Conservation (phyloP, 1,140 invertebrate species). For the Drosophila mojavensis region DNA sequence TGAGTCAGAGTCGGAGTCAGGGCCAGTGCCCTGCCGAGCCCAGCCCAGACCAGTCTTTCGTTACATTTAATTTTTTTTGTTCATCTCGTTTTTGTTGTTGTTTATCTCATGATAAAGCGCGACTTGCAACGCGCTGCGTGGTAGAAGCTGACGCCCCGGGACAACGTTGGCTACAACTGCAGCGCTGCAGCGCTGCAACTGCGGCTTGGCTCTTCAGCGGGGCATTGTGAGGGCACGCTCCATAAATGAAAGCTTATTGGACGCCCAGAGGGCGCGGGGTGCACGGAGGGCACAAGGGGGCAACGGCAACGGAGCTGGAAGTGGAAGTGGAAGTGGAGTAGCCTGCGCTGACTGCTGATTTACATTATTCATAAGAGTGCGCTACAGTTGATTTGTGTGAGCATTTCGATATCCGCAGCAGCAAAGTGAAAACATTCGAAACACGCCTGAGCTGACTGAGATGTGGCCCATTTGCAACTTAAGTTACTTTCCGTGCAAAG, state of each 20-base stretch:
- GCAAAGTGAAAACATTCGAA: too few relatives aligned
- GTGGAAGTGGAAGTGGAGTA: neutral
- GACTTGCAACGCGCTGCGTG: slow-evolving; percentile 74
- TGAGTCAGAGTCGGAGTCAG: neutral
- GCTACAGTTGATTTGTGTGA: slow-evolving; percentile 53
- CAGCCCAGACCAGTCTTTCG: slow-evolving; percentile 10
- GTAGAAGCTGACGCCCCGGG: slow-evolving; percentile 45
- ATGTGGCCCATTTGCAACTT: too few relatives aligned
- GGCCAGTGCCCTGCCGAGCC: slow-evolving; percentile 11
- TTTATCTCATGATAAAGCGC: slow-evolving; percentile 80
- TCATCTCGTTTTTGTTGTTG: slow-evolving; percentile 27
- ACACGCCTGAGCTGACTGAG: too few relatives aligned
- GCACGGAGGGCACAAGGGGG: too few relatives aligned
- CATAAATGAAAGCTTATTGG: slow-evolving; percentile 46
- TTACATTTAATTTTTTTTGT: slow-evolving; percentile 34
- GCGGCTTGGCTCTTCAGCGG: slow-evolving; percentile 21
- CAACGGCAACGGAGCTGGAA: neutral
- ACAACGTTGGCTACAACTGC: slow-evolving; percentile 6
- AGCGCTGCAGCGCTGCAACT: slow-evolving; percentile 8
- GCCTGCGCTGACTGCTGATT: slow-evolving; percentile 50
- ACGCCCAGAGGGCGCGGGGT: neutral
- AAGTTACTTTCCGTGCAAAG: too few relatives aligned
- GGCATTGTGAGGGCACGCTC: slow-evolving; percentile 67
- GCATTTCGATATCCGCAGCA: slow-evolving; percentile 36
- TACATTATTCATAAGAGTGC: slow-evolving; percentile 66